Percentiles rank a stretch among this genome's conserved stretches.
Evolutionary conservation across 2,888 invertebrate genomes (phyloP).

Genomic region (Mesochorus sp.): DNA sequence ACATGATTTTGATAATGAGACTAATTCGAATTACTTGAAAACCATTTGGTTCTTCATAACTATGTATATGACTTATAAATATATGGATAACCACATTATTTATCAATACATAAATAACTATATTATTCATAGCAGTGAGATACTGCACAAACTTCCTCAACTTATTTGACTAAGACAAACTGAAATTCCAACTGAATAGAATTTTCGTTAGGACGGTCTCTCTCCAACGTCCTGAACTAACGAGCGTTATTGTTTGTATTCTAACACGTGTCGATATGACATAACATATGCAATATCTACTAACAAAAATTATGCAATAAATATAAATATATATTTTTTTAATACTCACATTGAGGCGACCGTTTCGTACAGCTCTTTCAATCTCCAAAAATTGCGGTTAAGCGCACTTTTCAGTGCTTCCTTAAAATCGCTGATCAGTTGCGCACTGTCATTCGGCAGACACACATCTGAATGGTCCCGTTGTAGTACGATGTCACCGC

Average conservation of each 20-base stretch:
- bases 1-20: not conserved
- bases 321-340: not conserved
- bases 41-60: no score
- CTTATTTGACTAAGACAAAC: no score
- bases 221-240: no score
- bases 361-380: not conserved
- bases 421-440: not conserved
- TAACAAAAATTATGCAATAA: no score
- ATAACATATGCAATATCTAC: no score
- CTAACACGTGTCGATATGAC: no score
- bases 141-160: not conserved
- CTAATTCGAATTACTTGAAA: not conserved
- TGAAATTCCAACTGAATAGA: not conserved
- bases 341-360: not conserved
- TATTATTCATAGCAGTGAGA: not conserved
- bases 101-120: not conserved
- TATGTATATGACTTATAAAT: not conserved
- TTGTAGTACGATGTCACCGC: not conserved
- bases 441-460: not conserved
- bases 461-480: not conserved
- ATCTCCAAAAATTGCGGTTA: slow-evolving; percentile 2
- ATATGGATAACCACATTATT: no score
- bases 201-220: no score
- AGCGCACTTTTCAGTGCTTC: not conserved
- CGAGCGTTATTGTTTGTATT: no score